phyloP scores from a whole-genome alignment of 1,140 invertebrate genomes.

The Armadillidium nasatum region DNA sequence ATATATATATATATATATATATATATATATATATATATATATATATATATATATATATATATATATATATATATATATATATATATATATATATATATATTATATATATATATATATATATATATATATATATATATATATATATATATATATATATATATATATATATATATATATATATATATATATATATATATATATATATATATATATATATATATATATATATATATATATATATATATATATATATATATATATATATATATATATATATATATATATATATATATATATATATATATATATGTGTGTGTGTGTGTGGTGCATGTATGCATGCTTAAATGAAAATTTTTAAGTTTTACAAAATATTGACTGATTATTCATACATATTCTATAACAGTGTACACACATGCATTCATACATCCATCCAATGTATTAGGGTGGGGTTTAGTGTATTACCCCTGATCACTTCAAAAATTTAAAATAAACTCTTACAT shows the following conservation, averaged over 20 bases:
- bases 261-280: slow-evolving; percentile 13
- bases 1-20: neutral
- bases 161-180: neutral
- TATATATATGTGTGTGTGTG: neutral
- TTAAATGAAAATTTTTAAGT: too few relatives aligned
- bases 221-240: too few relatives aligned
- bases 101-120: slow-evolving; percentile 10
- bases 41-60: slow-evolving; percentile 13
- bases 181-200: too few relatives aligned
- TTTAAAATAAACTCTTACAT: too few relatives aligned
- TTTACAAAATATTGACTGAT: too few relatives aligned
- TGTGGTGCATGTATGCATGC: too few relatives aligned
- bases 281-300: slow-evolving; percentile 13
- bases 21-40: slow-evolving; percentile 10
- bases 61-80: neutral
- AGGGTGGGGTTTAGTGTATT: too few relatives aligned
- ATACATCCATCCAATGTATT: too few relatives aligned
- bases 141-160: slow-evolving; percentile 21
- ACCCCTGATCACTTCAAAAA: too few relatives aligned
- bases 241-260: neutral
- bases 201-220: too few relatives aligned
- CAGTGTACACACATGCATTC: too few relatives aligned
- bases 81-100: slow-evolving; percentile 8
- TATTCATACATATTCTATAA: too few relatives aligned
- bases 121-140: slow-evolving; percentile 11